Evolutionary conservation across 2,888 invertebrate species (phyloP).

Genomic region (Cenopis cana): DNA sequence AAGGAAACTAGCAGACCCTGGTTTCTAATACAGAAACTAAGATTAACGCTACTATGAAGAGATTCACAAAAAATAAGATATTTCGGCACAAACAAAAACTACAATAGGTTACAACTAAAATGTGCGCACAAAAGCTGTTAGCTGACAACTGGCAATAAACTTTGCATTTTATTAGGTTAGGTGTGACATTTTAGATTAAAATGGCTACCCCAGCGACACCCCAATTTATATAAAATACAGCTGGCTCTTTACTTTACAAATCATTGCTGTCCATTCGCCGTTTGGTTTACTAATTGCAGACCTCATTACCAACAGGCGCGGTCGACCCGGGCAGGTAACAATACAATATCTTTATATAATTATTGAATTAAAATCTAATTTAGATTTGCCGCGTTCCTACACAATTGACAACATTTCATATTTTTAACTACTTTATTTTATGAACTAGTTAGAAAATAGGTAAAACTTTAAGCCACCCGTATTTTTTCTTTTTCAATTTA

Average conservation of each 20-base stretch:
- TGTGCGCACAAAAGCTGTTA: not conserved
- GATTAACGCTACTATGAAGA: not conserved
- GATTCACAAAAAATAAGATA: not conserved
- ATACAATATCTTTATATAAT: not conserved
- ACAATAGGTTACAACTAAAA: not conserved
- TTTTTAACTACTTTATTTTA: no score
- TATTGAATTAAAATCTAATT: not conserved
- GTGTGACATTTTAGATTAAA: not conserved
- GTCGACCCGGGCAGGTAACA: slow-evolving; percentile 5
- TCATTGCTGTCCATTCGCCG: not conserved
- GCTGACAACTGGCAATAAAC: slow-evolving; percentile 5
- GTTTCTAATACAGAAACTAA: not conserved
- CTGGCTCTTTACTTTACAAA: not conserved
- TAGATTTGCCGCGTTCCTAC: not conserved
- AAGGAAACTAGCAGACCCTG: not conserved
- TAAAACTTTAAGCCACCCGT: no score
- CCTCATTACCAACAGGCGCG: slow-evolving; percentile 10
- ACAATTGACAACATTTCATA: no score
- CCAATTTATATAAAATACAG: not conserved
- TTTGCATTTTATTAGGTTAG: not conserved
- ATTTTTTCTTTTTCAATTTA: no score
- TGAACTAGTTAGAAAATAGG: no score
- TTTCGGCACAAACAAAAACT: not conserved
- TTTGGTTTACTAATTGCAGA: slow-evolving; percentile 12
- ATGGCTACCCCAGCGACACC: not conserved